Evolutionary conservation across 2,113 vertebrate species (phyloP).

Genomic region (Mus musculus): DNA sequence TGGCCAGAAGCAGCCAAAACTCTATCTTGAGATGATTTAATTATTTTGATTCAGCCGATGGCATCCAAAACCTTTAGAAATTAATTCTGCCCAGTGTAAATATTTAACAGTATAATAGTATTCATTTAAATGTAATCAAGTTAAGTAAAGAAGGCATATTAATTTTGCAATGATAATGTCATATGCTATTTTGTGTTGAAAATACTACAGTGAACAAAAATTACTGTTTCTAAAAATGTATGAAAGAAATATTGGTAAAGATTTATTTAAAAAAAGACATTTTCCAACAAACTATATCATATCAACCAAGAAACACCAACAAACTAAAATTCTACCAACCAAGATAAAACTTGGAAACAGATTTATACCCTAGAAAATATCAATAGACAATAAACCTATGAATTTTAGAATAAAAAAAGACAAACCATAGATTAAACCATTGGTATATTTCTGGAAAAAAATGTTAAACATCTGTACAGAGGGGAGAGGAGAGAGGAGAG

Average conservation of each 20-base stretch:
- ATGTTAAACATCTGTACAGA: background rate
- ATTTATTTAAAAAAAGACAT: background rate
- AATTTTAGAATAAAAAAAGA: background rate
- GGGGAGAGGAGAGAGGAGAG: no score
- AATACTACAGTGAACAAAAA: background rate
- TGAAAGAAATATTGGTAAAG: background rate
- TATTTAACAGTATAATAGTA: background rate
- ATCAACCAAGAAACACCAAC: background rate
- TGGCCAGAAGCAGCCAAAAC: background rate
- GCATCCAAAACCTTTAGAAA: background rate
- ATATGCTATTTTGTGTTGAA: background rate
- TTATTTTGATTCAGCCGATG: background rate
- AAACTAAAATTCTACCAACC: background rate
- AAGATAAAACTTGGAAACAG: background rate
- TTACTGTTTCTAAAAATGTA: background rate
- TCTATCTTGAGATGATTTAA: background rate
- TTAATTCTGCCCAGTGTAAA: background rate
- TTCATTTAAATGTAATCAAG: background rate
- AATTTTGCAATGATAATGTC: background rate
- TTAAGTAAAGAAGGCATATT: background rate
- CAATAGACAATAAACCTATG: background rate
- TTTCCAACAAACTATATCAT: background rate
- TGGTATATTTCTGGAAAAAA: background rate
- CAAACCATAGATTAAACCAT: background rate
- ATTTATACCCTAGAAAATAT: background rate